Percentiles rank a stretch among this genome's conserved stretches.
These are phyloP conservation scores for Mimachlamys varia DNA, from an alignment of 2,888 invertebrate genomes.

Conservation along the genomic window DNA sequence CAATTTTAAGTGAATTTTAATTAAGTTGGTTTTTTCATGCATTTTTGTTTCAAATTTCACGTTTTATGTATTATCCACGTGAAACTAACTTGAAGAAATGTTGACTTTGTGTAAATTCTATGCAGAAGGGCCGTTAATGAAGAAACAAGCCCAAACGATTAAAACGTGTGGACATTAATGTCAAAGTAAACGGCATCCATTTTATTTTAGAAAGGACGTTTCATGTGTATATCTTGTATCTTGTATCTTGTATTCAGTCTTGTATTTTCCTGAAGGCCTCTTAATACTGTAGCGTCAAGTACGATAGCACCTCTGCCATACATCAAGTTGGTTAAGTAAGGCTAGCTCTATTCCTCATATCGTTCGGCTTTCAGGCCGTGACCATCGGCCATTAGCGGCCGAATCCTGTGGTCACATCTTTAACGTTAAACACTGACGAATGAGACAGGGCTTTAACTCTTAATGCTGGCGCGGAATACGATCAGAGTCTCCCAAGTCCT, in stretches of 20 bases:
- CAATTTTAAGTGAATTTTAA: no score
- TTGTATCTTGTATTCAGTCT: not conserved
- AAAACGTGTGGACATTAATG: no score
- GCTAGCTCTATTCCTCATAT: not conserved
- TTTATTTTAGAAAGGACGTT: not conserved
- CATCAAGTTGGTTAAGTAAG: not conserved
- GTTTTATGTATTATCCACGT: no score
- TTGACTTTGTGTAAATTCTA: no score
- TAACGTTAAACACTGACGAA: not conserved
- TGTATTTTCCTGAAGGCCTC: not conserved
- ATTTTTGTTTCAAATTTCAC: no score
- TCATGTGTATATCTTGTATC: not conserved
- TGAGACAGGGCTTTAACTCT: constrained; percentile 15
- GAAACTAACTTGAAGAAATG: no score
- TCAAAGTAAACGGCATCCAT: no score
- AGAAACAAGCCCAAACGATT: no score
- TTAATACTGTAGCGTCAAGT: not conserved
- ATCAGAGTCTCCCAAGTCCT: not conserved
- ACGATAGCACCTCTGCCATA: not conserved
- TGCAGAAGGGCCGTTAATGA: no score
- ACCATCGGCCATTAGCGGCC: not conserved
- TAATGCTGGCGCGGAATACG: not conserved
- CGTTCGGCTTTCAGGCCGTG: not conserved
- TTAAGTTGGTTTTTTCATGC: no score
- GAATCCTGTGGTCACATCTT: not conserved